Conservation (phyloP, 2,113 vertebrate species). For the Crocuta crocuta region DNA sequence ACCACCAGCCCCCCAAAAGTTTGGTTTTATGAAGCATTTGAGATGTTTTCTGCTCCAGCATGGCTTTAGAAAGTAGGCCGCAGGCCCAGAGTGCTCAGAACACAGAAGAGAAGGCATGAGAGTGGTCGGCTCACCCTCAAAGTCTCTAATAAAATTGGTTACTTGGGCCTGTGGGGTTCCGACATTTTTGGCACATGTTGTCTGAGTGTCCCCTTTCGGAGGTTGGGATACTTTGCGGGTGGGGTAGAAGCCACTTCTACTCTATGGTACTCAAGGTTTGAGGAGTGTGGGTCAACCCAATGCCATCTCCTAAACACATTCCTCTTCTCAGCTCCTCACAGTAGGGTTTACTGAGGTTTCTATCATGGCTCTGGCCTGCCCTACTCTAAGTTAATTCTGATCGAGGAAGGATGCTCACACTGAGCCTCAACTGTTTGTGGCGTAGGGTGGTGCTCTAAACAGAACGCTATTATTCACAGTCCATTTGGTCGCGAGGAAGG, state of each 20-base stretch:
- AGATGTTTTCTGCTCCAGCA: slow-evolving; percentile 35
- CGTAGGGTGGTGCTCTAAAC: background rate
- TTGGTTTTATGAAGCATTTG: slow-evolving; percentile 56
- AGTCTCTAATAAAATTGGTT: slow-evolving; percentile 71
- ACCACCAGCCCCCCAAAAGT: background rate
- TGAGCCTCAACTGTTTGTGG: background rate
- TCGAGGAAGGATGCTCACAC: background rate
- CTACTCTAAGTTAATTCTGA: background rate
- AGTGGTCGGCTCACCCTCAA: background rate
- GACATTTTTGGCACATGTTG: background rate
- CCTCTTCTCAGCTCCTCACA: background rate
- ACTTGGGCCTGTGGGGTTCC: background rate
- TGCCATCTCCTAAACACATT: background rate
- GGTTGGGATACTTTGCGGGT: background rate
- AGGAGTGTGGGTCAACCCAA: background rate
- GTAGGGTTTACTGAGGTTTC: background rate
- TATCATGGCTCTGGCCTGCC: background rate
- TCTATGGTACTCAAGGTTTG: background rate
- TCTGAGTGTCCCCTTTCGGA: background rate
- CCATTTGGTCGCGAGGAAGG: background rate
- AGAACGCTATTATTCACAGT: background rate
- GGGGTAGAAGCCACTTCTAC: background rate
- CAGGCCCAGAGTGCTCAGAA: background rate
- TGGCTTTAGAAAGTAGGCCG: slow-evolving; percentile 59
- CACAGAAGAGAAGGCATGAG: background rate